Conservation (phyloP, 2,113 vertebrate species). For the Dryoscopus gambensis region DNA sequence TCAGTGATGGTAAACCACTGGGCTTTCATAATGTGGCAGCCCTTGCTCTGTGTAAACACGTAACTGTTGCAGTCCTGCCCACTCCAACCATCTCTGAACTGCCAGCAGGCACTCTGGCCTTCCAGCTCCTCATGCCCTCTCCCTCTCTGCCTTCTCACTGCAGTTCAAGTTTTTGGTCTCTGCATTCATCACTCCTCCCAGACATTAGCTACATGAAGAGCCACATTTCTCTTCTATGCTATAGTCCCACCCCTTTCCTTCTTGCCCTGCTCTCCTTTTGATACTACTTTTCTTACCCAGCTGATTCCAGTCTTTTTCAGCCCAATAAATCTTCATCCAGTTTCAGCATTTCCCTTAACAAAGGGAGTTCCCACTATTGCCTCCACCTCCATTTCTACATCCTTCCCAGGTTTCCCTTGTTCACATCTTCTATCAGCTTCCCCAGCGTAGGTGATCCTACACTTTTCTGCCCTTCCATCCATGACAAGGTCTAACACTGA, state of each 20-base stretch:
- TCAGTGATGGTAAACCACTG: neutral
- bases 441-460: neutral
- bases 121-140: neutral
- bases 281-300: neutral
- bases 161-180: neutral
- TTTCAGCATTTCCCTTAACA: neutral
- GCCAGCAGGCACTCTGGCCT: fast-evolving
- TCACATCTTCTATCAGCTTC: neutral
- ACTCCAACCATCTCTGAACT: neutral
- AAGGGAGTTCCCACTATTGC: neutral
- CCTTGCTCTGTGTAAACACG: neutral
- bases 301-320: neutral
- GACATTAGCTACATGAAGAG: neutral
- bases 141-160: neutral
- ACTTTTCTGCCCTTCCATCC: neutral
- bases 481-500: neutral
- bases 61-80: neutral
- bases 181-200: neutral
- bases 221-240: neutral
- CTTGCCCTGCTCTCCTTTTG: neutral
- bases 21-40: neutral
- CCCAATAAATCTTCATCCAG: neutral
- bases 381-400: neutral
- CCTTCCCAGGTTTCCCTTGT: neutral
- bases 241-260: neutral